Evolutionary conservation across 2,888 invertebrate genomes (phyloP).

Genomic region (Lysandra bellargus): DNA sequence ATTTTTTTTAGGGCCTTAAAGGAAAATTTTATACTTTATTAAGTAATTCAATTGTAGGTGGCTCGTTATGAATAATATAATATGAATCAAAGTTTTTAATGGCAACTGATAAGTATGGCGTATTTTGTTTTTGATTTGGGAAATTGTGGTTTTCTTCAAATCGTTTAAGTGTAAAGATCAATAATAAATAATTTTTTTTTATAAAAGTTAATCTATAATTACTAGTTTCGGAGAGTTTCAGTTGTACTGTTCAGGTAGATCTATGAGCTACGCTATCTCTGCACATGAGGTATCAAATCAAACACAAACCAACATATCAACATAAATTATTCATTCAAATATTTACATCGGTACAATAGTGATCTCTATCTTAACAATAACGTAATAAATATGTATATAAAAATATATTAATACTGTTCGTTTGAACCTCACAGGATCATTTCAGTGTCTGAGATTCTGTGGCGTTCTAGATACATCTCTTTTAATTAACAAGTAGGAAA

Average conservation of each 20-base stretch:
- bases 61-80: too few relatives aligned
- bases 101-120: too few relatives aligned
- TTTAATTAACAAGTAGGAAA: neutral
- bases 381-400: slow-evolving; percentile 38
- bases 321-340: slow-evolving; percentile 69
- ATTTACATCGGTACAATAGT: slow-evolving; percentile 59
- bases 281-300: slow-evolving; percentile 41
- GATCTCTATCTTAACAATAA: slow-evolving; percentile 44
- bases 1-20: too few relatives aligned
- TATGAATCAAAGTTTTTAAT: too few relatives aligned
- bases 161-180: too few relatives aligned
- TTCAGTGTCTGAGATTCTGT: neutral
- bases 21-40: too few relatives aligned
- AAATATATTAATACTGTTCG: slow-evolving; percentile 33
- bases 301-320: slow-evolving; percentile 59
- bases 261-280: neutral
- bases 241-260: neutral
- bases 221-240: neutral
- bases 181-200: neutral
- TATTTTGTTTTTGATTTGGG: too few relatives aligned
- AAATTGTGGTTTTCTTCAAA: too few relatives aligned
- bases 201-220: neutral
- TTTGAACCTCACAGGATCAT: neutral
- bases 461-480: neutral
- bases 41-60: too few relatives aligned